Percentiles rank a stretch among this genome's conserved stretches.
phyloP scores from a whole-genome alignment of 2,888 invertebrate species.

The Synanthedon andrenaeformis region DNA sequence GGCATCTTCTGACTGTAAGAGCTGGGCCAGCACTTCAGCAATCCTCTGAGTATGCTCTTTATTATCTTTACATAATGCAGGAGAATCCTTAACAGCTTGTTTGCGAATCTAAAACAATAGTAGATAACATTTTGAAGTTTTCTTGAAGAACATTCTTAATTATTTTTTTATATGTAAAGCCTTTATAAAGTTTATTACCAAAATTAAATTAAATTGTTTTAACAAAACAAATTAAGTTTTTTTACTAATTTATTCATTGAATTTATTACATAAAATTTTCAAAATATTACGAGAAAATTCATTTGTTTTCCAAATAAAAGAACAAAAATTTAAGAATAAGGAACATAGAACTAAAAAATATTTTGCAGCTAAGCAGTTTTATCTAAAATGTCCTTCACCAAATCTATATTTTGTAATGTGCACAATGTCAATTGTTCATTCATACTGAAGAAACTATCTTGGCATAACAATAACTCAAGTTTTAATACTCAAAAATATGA shows the following conservation, averaged over 20 bases:
- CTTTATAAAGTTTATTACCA: slow-evolving; percentile 2
- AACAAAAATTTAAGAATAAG: too few species aligned
- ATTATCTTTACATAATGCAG: slow-evolving; percentile 86
- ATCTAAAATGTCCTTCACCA: too few species aligned
- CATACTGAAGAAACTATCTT: neutral
- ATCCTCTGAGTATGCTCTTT: slow-evolving; percentile 87
- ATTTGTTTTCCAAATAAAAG: too few species aligned
- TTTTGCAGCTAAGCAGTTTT: too few species aligned
- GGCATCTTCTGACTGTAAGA: slow-evolving; percentile 87
- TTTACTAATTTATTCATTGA: too few species aligned
- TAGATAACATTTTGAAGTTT: neutral
- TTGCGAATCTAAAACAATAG: slow-evolving; percentile 81
- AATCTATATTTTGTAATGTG: too few species aligned
- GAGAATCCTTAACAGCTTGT: slow-evolving; percentile 93
- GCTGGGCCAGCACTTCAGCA: slow-evolving; percentile 91
- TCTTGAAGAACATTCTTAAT: slow-evolving; percentile 3
- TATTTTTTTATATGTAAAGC: slow-evolving; percentile 6
- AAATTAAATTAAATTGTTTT: neutral
- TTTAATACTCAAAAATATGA: too few species aligned
- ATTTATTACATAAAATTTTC: too few species aligned
- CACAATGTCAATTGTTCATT: too few species aligned
- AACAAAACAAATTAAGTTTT: too few species aligned
- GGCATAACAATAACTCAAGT: neutral
- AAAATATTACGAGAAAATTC: too few species aligned
- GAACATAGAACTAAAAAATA: too few species aligned